Evolutionary conservation across 2,797 vertebrate species (phyloP).

Genomic region (Cyclura pinguis): DNA sequence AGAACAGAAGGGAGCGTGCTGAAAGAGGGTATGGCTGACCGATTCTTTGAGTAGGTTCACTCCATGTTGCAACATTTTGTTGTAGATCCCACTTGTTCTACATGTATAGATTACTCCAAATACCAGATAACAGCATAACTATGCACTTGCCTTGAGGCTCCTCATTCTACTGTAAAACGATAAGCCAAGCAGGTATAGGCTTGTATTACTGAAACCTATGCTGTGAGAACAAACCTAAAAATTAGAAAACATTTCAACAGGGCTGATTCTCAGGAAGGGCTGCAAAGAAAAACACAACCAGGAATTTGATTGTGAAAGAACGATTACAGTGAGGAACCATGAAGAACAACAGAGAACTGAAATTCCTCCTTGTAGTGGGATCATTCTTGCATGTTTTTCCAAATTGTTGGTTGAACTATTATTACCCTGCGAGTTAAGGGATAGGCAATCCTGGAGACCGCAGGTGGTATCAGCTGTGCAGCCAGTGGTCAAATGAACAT

Average conservation of each 20-base stretch:
- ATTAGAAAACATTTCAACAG: background rate
- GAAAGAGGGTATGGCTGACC: background rate
- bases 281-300: background rate
- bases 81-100: background rate
- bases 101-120: background rate
- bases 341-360: background rate
- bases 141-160: background rate
- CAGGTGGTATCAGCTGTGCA: too few species aligned
- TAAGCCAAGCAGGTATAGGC: conserved; percentile 14
- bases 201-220: background rate
- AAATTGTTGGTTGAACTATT: background rate
- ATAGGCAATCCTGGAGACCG: too few species aligned
- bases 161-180: background rate
- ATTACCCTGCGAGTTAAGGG: background rate
- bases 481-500: too few species aligned
- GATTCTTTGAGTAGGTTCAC: too few species aligned
- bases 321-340: background rate
- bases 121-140: background rate
- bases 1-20: background rate
- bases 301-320: background rate
- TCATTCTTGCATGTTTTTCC: background rate
- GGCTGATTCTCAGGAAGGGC: background rate
- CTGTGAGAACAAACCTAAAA: conserved; percentile 31
- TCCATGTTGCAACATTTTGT: background rate
- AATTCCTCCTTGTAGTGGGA: background rate